A percentile compares a stretch with the other conserved stretches of the same genome.
phyloP scores from a whole-genome alignment of 2,797 vertebrate genomes.

The Eupleurogrammus muticus region DNA sequence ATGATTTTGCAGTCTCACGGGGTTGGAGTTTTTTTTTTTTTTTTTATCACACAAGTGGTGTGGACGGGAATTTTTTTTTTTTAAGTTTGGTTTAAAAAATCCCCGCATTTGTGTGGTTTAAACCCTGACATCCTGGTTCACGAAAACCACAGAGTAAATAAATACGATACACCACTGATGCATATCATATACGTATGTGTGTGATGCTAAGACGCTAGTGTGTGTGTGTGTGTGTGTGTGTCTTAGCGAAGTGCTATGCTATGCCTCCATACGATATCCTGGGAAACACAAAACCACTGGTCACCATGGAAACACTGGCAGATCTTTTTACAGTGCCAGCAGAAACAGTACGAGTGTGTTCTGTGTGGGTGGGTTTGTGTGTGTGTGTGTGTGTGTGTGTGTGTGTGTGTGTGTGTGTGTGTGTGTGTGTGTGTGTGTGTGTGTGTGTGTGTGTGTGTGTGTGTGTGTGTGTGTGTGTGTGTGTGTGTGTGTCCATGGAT shows the following conservation, averaged over 20 bases:
- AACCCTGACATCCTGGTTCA: too few relatives aligned
- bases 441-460: conserved; percentile 21
- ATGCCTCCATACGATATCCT: conserved; percentile 68
- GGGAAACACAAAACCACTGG: conserved; percentile 75
- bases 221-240: conserved; percentile 15
- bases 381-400: conserved; percentile 8
- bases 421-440: conserved; percentile 13
- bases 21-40: too few relatives aligned
- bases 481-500: background rate
- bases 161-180: too few relatives aligned
- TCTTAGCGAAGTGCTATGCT: conserved; percentile 23
- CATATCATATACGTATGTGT: too few relatives aligned
- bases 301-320: conserved; percentile 69
- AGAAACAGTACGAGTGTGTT: conserved; percentile 44
- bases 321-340: conserved; percentile 67
- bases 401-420: conserved; percentile 5
- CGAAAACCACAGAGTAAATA: too few relatives aligned
- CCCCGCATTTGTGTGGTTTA: too few relatives aligned
- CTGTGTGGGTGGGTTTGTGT: conserved; percentile 7
- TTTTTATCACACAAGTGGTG: too few relatives aligned
- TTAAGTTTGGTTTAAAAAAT: too few relatives aligned
- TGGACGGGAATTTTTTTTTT: too few relatives aligned
- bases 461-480: conserved; percentile 8
- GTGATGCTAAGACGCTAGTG: background rate
- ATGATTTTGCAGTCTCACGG: too few relatives aligned